Percentiles rank a stretch among this genome's conserved stretches.
phyloP scores from a whole-genome alignment of 37 sponge, comb jelly and placozoan genomes.

The Lycopodina hypogea region DNA sequence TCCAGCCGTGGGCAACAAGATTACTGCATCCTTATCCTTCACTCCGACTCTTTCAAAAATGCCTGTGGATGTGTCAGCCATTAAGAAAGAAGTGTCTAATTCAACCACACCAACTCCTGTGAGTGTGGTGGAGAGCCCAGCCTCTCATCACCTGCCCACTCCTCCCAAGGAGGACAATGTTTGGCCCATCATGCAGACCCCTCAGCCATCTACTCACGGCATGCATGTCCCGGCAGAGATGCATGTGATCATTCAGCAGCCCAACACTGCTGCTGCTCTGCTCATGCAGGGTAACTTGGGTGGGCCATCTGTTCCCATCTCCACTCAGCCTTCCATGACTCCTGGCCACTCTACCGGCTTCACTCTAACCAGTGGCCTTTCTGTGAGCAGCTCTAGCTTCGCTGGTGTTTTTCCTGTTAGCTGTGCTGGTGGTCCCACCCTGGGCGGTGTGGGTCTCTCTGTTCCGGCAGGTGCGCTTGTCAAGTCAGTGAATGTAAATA shows the following conservation, averaged over 20 bases:
- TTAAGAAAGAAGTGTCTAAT: not conserved
- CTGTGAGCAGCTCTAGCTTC: not conserved
- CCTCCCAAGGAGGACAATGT: not conserved
- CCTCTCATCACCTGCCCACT: not conserved
- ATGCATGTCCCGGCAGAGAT: slow-evolving; percentile 16
- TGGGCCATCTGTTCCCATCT: too few relatives aligned
- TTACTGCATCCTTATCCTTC: not conserved
- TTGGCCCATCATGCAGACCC: slow-evolving; percentile 7
- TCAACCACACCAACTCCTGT: not conserved
- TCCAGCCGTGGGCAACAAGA: not conserved
- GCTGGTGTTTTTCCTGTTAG: not conserved
- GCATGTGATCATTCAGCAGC: slow-evolving; percentile 42
- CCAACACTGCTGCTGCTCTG: slow-evolving; percentile 26
- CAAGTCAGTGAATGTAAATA: not conserved
- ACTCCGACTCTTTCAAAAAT: not conserved
- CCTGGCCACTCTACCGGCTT: too few relatives aligned
- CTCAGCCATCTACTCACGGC: slow-evolving; percentile 22
- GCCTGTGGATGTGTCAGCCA: not conserved
- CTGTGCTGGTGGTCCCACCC: not conserved
- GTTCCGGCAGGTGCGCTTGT: not conserved
- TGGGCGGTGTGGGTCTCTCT: not conserved
- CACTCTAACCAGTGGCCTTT: not conserved
- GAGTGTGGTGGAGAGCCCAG: not conserved
- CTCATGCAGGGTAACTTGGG: not conserved
- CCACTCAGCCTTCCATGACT: too few relatives aligned